Percentiles rank a stretch among this genome's conserved stretches.
Evolutionary conservation across 2,113 vertebrate species (phyloP).

Genomic region (Todiramphus chloris): DNA sequence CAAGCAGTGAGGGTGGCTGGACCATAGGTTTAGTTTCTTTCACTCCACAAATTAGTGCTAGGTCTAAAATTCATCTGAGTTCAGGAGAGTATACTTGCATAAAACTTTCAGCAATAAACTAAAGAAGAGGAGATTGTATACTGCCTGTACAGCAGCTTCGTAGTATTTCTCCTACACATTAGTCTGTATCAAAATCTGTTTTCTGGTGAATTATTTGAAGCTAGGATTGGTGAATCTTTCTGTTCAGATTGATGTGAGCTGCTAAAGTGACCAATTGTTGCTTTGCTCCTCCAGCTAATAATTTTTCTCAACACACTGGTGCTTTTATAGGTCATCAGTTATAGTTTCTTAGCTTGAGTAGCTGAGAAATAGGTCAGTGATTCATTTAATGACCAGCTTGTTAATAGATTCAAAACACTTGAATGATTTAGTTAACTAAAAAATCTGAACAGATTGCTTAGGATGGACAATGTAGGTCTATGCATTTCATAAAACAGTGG

Average conservation of each 20-base stretch:
- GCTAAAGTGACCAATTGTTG: background rate
- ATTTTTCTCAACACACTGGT: background rate
- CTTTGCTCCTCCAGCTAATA: background rate
- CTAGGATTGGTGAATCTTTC: background rate
- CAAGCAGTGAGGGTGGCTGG: background rate
- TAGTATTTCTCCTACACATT: background rate
- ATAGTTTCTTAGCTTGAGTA: background rate
- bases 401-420: background rate
- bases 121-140: background rate
- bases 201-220: background rate
- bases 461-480: background rate
- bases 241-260: background rate
- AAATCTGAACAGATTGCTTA: background rate
- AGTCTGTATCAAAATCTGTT: background rate
- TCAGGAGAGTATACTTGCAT: background rate
- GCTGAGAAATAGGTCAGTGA: conserved; percentile 38
- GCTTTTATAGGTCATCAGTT: conserved; percentile 27
- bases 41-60: background rate
- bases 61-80: background rate
- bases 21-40: background rate
- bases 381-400: conserved; percentile 2
- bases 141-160: background rate
- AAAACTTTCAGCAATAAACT: background rate
- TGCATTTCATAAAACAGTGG: background rate
- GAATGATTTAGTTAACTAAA: conserved; percentile 20